Percentiles rank a stretch among this genome's conserved stretches.
Conservation (phyloP, 2,797 vertebrate species). For the Pantherophis alleghaniensis region DNA sequence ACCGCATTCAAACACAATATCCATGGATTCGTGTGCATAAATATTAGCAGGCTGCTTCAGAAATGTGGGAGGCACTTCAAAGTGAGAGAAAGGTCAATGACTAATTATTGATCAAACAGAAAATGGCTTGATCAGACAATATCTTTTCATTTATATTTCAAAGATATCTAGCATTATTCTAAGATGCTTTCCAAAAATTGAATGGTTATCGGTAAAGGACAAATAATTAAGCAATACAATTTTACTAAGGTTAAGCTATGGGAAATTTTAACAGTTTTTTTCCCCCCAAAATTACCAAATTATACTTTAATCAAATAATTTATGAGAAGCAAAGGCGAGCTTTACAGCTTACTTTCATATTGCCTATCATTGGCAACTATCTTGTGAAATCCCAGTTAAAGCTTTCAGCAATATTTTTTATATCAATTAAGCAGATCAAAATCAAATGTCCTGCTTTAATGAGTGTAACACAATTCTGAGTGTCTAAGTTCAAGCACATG, state of each 20-base stretch:
- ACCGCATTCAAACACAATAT: conserved; percentile 93
- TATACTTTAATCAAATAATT: not conserved
- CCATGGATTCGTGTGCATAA: conserved; percentile 94
- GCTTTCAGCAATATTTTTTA: not conserved
- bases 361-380: not conserved
- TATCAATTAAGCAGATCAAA: not conserved
- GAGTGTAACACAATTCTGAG: not conserved
- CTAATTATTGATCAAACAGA: not conserved
- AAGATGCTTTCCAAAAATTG: not conserved
- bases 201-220: not conserved
- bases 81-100: conserved; percentile 13
- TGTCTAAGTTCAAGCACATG: not conserved
- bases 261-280: not conserved
- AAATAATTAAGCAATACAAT: not conserved
- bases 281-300: not conserved
- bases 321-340: not conserved
- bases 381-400: not conserved
- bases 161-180: not conserved
- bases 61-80: conserved; percentile 85
- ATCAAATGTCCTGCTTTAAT: not conserved
- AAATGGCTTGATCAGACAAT: not conserved
- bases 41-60: conserved; percentile 84
- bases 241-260: not conserved
- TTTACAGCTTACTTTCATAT: not conserved
- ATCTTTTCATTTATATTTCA: not conserved